Evolutionary conservation across 1,140 invertebrate genomes (phyloP).

Genomic region (Bombus pyrosoma): DNA sequence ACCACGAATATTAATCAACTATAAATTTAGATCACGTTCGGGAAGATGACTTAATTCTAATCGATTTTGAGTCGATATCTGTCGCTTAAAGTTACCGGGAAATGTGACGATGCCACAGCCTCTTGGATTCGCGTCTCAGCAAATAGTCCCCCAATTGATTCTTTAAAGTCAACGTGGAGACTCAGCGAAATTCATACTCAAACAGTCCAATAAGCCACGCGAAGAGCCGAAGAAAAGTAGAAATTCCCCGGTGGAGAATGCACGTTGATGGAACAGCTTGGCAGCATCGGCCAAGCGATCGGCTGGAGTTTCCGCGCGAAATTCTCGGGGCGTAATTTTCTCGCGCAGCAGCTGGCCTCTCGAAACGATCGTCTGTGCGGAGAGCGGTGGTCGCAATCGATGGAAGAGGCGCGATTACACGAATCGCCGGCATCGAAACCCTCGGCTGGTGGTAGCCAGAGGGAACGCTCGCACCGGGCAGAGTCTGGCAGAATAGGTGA

Average conservation of each 20-base stretch:
- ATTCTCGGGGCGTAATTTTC: constrained; percentile 20
- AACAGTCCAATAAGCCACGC: neutral
- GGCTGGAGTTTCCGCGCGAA: constrained; percentile 1
- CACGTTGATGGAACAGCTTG: neutral
- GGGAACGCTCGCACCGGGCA: neutral
- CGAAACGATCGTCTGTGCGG: constrained; percentile 10
- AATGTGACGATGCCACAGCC: no score
- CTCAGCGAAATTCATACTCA: neutral
- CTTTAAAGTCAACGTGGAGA: neutral
- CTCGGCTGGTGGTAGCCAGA: neutral
- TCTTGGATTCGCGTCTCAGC: neutral
- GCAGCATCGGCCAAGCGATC: neutral
- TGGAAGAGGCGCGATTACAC: constrained; percentile 28
- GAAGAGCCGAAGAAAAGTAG: neutral
- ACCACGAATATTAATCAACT: no score
- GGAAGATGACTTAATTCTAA: no score
- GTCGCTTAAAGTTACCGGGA: no score
- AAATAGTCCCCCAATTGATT: accelerated
- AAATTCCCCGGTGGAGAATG: neutral
- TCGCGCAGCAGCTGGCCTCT: constrained; percentile 33
- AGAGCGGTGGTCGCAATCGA: constrained; percentile 20
- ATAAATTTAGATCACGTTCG: no score
- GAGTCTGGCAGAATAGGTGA: constrained; percentile 42
- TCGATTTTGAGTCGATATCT: no score
- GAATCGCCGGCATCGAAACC: constrained; percentile 19